phyloP scores from a whole-genome alignment of 2,888 invertebrate genomes.

The Limnephilus rhombicus region DNA sequence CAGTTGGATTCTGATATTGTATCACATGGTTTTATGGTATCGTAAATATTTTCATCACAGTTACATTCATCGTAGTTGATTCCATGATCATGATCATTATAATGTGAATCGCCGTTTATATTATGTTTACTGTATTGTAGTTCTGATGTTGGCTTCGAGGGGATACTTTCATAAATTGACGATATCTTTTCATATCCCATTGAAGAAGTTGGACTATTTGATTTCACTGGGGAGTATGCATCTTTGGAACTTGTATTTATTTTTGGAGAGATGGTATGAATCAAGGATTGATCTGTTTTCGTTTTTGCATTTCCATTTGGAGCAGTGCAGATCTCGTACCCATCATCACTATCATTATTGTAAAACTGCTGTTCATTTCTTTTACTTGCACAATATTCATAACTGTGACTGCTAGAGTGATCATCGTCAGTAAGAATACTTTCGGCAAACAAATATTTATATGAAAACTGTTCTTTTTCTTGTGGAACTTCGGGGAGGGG shows the following conservation, averaged over 20 bases:
- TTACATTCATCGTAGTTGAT: slow-evolving; percentile 69
- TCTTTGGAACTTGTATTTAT: background rate
- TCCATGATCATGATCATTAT: slow-evolving; percentile 50
- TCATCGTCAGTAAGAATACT: slow-evolving; percentile 76
- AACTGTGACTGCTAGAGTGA: slow-evolving; percentile 76
- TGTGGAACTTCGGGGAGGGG: slow-evolving; percentile 77
- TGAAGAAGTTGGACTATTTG: slow-evolving; percentile 75
- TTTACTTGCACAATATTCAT: slow-evolving; percentile 75
- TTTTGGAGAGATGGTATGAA: background rate
- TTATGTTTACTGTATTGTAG: background rate
- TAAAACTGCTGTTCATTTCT: slow-evolving; percentile 73
- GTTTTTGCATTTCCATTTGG: slow-evolving; percentile 66
- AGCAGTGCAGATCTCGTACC: slow-evolving; percentile 76
- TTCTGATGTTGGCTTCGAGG: slow-evolving; percentile 67
- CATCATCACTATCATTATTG: slow-evolving; percentile 76
- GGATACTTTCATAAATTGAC: slow-evolving; percentile 76
- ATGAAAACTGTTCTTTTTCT: slow-evolving; percentile 72
- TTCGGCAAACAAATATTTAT: slow-evolving; percentile 75
- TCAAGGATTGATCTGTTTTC: slow-evolving; percentile 62
- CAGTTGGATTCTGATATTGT: slow-evolving; percentile 77
- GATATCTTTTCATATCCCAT: slow-evolving; percentile 76
- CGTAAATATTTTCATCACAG: slow-evolving; percentile 80
- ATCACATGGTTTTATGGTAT: slow-evolving; percentile 79
- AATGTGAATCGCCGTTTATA: slow-evolving; percentile 27
- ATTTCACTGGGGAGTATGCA: slow-evolving; percentile 72